These are phyloP conservation scores for Nanorana parkeri DNA, from an alignment of 2,113 vertebrate genomes.

Conservation along the genomic window DNA sequence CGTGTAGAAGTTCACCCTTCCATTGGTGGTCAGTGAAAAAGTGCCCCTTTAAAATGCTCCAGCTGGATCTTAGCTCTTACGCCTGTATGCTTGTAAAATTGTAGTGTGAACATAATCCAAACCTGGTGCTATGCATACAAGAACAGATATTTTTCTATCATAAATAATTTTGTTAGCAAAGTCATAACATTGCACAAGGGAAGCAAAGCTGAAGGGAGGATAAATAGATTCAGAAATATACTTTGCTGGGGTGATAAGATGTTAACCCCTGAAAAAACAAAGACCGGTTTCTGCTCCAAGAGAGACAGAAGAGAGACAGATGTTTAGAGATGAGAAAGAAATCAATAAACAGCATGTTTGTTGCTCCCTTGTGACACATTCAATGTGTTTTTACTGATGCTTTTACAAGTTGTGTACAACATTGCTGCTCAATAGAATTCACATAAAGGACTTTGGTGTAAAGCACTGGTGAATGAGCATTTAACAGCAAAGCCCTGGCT, in stretches of 20 bases:
- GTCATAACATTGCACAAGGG: no score
- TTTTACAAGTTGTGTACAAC: constrained; percentile 42
- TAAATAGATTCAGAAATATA: neutral
- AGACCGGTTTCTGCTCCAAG: neutral
- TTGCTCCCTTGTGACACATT: constrained; percentile 45
- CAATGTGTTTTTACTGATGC: constrained; percentile 46
- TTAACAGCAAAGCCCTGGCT: constrained; percentile 27
- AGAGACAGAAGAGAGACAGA: constrained; percentile 49
- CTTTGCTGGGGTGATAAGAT: neutral
- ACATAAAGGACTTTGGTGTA: constrained; percentile 40
- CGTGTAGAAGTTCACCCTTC: no score
- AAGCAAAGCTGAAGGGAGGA: no score
- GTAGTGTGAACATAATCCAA: no score
- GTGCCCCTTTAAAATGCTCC: no score
- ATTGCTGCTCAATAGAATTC: constrained; percentile 33
- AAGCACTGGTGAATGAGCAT: constrained; percentile 8
- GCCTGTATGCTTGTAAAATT: no score
- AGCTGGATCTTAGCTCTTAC: no score
- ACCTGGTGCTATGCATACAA: no score
- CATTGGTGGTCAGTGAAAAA: no score
- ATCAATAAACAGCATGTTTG: constrained; percentile 42
- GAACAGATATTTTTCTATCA: no score
- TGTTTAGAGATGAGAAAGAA: constrained; percentile 43
- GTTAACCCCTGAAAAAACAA: constrained; percentile 28
- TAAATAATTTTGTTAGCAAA: no score